Base-by-base conservation (phyloP, 2,888 invertebrate genomes). In the Catocala sponsa region DNA sequence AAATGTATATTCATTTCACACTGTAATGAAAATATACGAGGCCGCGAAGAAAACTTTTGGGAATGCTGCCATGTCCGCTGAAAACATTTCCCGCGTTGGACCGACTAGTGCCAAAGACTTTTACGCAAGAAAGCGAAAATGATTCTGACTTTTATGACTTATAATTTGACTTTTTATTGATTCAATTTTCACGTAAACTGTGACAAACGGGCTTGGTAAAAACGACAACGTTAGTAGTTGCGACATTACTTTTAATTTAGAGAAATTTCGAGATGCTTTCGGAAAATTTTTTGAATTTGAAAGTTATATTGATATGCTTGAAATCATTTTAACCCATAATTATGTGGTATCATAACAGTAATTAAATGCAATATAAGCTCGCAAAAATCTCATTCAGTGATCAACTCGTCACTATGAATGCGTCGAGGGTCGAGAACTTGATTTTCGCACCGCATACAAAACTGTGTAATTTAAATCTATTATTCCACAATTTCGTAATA, bases 1-100 rank as follows among this genome's bases (percentile, higher is more conserved):
- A 76, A 78, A 79, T 74, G 72, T 59, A 65, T 42, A 53, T 51
- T 78, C 72, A 79, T 82, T 82, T 81, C 72, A 74, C 83, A 72
- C 68, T 72, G 79, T 84, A 84, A 86, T 84, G 85, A 85, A 81
- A 81, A 87, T 87, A 84, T 84, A 87, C 80, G 86, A 82, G 84
- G 82, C 66, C 76, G 51, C 67, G 76, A 70, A 59, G 74, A 70
- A 77, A 81, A 80, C 76, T 83, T 80, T 83, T 79, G 83, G 82
- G 82, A 82, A 76, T 74, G 78, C 74, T 84, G 81, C 81, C 81
- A 81, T 79, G 72, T 80, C 77, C 57, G 73, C 61, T 69, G 67
- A 67, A 70, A 69, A 70, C 63, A 62, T 70, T 46, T 44, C 55
- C 59, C 65, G 68, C 65, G 61, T 66, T 68, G 74, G 69, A 77